These are phyloP conservation scores for Tragulus kanchil DNA, from an alignment of 2,113 vertebrate genomes.

Conservation along the genomic window DNA sequence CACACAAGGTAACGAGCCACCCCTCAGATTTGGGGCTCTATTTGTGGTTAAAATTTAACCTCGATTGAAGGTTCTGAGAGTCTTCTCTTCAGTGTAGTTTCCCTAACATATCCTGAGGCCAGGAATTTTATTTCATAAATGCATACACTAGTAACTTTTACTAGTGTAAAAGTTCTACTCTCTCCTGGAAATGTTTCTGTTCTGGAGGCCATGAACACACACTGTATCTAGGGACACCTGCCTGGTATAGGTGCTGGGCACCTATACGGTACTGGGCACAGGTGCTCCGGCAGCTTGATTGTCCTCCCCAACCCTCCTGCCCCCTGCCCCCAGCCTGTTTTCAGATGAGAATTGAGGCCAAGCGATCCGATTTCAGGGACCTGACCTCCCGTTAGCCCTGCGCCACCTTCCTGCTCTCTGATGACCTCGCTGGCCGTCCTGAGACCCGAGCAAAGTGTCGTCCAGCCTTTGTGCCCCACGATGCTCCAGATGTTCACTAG, in stretches of 20 bases:
- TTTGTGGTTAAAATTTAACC: neutral
- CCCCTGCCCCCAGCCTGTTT: neutral
- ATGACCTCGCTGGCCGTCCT: neutral
- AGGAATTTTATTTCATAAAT: constrained; percentile 35
- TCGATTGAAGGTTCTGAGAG: neutral
- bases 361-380: neutral
- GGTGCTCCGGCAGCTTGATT: neutral
- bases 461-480: rapidly evolving
- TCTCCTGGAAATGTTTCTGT: neutral
- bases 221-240: neutral
- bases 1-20: neutral
- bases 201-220: neutral
- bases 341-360: neutral
- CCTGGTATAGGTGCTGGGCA: neutral
- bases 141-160: neutral
- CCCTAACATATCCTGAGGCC: neutral
- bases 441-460: neutral
- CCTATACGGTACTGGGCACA: neutral
- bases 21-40: neutral
- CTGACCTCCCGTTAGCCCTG: neutral
- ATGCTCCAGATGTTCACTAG: neutral
- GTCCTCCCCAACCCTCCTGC: rapidly evolving
- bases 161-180: no score
- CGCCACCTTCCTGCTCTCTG: neutral
- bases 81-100: neutral